These are phyloP conservation scores for Arctopsyche grandis DNA, from an alignment of 1,140 invertebrate genomes.

Conservation along the genomic window DNA sequence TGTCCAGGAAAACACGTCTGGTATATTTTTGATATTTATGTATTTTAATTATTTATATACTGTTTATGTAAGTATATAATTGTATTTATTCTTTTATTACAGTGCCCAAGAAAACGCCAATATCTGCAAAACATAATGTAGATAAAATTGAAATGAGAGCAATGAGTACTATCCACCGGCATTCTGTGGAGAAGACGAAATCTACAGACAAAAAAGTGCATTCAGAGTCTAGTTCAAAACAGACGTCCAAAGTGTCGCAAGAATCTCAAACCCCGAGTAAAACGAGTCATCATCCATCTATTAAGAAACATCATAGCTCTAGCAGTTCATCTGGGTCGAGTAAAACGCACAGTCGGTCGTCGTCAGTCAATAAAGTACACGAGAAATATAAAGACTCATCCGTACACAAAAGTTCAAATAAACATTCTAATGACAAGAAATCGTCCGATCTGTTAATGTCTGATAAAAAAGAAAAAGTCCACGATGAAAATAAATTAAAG, in stretches of 20 bases:
- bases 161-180: slow-evolving; percentile 55
- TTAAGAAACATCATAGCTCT: slow-evolving; percentile 29
- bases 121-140: slow-evolving; percentile 59
- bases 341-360: slow-evolving; percentile 19
- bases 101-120: slow-evolving; percentile 46
- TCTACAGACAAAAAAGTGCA: neutral
- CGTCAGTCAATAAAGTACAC: slow-evolving; percentile 18
- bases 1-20: neutral
- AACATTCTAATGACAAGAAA: slow-evolving; percentile 28
- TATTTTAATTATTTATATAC: neutral
- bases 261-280: slow-evolving; percentile 33
- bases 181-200: slow-evolving; percentile 8
- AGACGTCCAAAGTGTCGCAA: neutral
- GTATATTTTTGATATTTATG: slow-evolving; percentile 7
- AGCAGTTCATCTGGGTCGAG: neutral
- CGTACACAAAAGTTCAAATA: slow-evolving; percentile 14
- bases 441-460: neutral
- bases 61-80: neutral
- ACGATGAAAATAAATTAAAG: slow-evolving; percentile 33
- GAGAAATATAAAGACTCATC: slow-evolving; percentile 12
- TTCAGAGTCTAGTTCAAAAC: neutral
- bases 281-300: neutral
- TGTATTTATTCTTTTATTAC: slow-evolving; percentile 54
- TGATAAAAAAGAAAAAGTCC: slow-evolving; percentile 30
- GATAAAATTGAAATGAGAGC: slow-evolving; percentile 66